Conservation (phyloP, 2,888 invertebrate genomes). For the Brassicogethes aeneus region DNA sequence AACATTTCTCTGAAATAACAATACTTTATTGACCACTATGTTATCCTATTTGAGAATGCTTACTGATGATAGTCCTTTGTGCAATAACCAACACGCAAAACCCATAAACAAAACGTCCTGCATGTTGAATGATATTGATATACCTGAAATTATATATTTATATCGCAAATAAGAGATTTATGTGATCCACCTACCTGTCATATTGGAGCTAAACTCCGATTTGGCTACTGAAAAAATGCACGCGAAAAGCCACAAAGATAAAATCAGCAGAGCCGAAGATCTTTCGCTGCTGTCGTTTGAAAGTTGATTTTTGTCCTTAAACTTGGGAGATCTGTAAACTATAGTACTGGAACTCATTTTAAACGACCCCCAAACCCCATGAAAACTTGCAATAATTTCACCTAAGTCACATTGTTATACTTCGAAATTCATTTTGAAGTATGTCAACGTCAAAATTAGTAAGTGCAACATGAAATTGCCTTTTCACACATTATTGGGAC, state of each 20-base stretch:
- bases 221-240: conserved; percentile 29
- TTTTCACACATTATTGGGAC: conserved; percentile 29
- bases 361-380: too few species aligned
- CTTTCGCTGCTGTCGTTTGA: conserved; percentile 14
- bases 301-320: conserved; percentile 11
- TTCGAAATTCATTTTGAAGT: not conserved
- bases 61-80: conserved; percentile 27
- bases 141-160: conserved; percentile 22
- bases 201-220: conserved; percentile 26
- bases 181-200: conserved; percentile 27
- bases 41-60: conserved; percentile 8
- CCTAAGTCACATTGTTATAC: too few species aligned
- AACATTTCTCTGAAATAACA: conserved; percentile 20
- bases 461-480: conserved; percentile 29
- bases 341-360: conserved; percentile 27
- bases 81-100: conserved; percentile 27
- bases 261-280: conserved; percentile 15
- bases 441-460: conserved; percentile 15
- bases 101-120: conserved; percentile 28
- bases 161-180: too few species aligned
- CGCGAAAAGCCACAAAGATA: conserved; percentile 29
- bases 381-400: too few species aligned
- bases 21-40: conserved; percentile 2
- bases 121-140: conserved; percentile 27
- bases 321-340: conserved; percentile 22